Conservation (phyloP, 2,797 vertebrate genomes). For the Notolabrus celidotus region DNA sequence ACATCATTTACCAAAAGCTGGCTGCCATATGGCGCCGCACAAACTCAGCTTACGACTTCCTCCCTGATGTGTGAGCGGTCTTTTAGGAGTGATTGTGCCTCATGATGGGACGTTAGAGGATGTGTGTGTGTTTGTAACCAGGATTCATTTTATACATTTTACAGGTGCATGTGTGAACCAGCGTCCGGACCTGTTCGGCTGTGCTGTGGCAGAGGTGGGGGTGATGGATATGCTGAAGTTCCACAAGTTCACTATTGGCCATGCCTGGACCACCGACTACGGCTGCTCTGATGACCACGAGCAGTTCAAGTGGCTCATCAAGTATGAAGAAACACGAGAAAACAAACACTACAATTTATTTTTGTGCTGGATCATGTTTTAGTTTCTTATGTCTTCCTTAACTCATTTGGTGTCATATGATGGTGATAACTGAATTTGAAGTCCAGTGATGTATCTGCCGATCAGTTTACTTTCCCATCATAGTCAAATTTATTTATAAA, state of each 20-base stretch:
- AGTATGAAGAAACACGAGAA: conserved; percentile 65
- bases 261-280: conserved; percentile 88
- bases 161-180: conserved; percentile 84
- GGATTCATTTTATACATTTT: neutral
- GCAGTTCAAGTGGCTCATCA: conserved; percentile 85
- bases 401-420: too few relatives aligned
- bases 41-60: conserved; percentile 38
- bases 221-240: conserved; percentile 89
- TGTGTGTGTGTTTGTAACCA: neutral
- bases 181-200: conserved; percentile 84
- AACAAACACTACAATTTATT: neutral
- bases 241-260: conserved; percentile 87
- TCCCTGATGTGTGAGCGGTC: conserved; percentile 36
- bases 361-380: neutral
- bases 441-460: too few relatives aligned
- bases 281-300: conserved; percentile 82
- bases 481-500: too few relatives aligned
- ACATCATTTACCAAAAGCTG: conserved; percentile 50
- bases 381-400: too few relatives aligned
- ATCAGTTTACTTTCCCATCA: neutral
- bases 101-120: conserved; percentile 14
- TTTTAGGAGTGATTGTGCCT: conserved; percentile 39
- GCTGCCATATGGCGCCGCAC: conserved; percentile 57
- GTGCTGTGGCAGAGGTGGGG: conserved; percentile 83
- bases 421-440: too few relatives aligned